These are phyloP conservation scores for Ambastaia sidthimunki DNA, from an alignment of 2,797 vertebrate species.

Conservation along the genomic window DNA sequence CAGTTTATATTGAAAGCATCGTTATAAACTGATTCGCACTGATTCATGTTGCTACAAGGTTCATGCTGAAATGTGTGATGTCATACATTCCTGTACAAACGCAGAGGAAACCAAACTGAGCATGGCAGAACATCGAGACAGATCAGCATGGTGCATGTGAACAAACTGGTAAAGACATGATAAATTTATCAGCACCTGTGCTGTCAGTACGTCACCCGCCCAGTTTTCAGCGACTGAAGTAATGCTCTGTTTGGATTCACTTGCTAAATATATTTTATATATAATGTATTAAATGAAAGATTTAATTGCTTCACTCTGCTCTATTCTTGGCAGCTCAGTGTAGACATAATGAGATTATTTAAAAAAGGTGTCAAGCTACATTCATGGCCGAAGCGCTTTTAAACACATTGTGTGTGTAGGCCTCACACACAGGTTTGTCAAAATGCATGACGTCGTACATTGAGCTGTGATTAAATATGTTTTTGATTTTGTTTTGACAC, in stretches of 20 bases:
- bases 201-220: background rate
- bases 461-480: conserved; percentile 30
- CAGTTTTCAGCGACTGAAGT: background rate
- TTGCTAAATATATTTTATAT: conserved; percentile 13
- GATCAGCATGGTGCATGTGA: background rate
- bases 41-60: background rate
- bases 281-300: conserved; percentile 15
- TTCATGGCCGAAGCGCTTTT: background rate
- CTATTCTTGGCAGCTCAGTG: background rate
- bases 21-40: background rate
- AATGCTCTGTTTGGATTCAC: background rate
- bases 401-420: conserved; percentile 1
- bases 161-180: background rate
- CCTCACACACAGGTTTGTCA: conserved; percentile 16
- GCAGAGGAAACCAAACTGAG: conserved; percentile 6
- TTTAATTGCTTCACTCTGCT: conserved; percentile 20
- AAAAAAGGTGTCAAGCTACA: background rate
- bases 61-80: background rate
- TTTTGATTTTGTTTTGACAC: conserved; percentile 30
- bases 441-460: conserved; percentile 4
- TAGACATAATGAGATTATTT: conserved; percentile 16
- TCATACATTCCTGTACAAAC: background rate
- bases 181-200: conserved; percentile 6
- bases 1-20: background rate
- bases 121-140: background rate